These are phyloP conservation scores for Clistopyga incitator DNA, from an alignment of 2,888 invertebrate species.

Conservation along the genomic window DNA sequence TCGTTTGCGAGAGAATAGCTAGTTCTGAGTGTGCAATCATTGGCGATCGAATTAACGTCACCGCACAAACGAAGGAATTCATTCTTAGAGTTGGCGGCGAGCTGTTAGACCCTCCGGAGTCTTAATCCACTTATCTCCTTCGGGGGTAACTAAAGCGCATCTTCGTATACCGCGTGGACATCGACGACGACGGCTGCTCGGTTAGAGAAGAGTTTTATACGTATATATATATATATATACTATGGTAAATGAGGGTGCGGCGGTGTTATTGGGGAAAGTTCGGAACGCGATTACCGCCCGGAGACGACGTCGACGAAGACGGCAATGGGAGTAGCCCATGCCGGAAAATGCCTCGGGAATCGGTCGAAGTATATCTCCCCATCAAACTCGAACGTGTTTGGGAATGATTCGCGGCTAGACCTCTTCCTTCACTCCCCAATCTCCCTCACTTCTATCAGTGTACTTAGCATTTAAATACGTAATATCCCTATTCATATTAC, in stretches of 20 bases:
- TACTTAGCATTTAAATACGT: slow-evolving; percentile 8
- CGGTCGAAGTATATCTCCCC: slow-evolving; percentile 45
- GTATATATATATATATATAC: slow-evolving; percentile 19
- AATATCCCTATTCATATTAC: slow-evolving; percentile 15
- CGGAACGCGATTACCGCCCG: slow-evolving; percentile 73
- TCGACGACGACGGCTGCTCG: slow-evolving; percentile 41
- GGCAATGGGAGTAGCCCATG: slow-evolving; percentile 8
- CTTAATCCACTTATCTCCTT: slow-evolving; percentile 75
- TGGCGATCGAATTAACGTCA: slow-evolving; percentile 5
- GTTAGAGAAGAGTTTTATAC: slow-evolving; percentile 15
- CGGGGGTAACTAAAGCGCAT: slow-evolving; percentile 56
- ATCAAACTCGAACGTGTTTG: slow-evolving; percentile 65
- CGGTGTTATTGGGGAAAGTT: slow-evolving; percentile 74
- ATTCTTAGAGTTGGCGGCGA: not conserved
- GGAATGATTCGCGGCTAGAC: slow-evolving; percentile 57
- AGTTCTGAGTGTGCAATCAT: slow-evolving; percentile 1
- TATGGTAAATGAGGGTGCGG: slow-evolving; percentile 62
- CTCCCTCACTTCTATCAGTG: slow-evolving; percentile 1
- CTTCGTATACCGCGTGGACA: slow-evolving; percentile 46
- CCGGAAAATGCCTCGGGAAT: slow-evolving; percentile 55
- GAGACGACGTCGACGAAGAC: slow-evolving; percentile 35
- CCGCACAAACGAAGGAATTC: slow-evolving; percentile 13
- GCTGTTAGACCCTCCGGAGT: slow-evolving; percentile 54
- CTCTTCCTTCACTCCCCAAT: slow-evolving; percentile 37
- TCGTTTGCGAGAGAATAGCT: not conserved